Evolutionary conservation across 2,888 invertebrate genomes (phyloP).

Genomic region (Sminthurides aquaticus): DNA sequence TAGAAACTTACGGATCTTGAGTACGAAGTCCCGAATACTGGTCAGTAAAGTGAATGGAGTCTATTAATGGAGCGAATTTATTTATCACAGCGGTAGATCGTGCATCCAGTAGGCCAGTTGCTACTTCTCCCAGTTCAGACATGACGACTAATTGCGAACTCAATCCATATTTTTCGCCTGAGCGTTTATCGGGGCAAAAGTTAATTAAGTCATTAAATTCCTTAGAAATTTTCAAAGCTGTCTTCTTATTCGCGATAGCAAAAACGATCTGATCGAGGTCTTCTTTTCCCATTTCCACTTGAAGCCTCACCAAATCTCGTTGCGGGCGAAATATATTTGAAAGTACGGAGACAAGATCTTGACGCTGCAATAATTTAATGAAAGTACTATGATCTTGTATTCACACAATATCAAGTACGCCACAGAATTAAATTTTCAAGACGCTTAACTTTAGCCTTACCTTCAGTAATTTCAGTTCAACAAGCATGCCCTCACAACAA

Average conservation of each 20-base stretch:
- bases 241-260: conserved; percentile 82
- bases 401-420: too few relatives aligned
- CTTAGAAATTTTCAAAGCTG: conserved; percentile 72
- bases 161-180: conserved; percentile 71
- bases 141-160: conserved; percentile 66
- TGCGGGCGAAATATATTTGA: conserved; percentile 75
- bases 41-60: conserved; percentile 96
- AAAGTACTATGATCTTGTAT: neutral
- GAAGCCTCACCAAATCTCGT: conserved; percentile 77
- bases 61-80: conserved; percentile 75
- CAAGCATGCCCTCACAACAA: conserved; percentile 93
- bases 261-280: conserved; percentile 83
- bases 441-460: too few relatives aligned
- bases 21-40: conserved; percentile 86
- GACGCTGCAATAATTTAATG: conserved; percentile 57
- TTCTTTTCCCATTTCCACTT: conserved; percentile 77
- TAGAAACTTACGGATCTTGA: conserved; percentile 64
- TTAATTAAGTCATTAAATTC: conserved; percentile 89
- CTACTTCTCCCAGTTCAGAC: conserved; percentile 80
- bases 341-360: conserved; percentile 83
- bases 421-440: too few relatives aligned
- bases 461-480: conserved; percentile 88
- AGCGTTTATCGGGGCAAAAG: conserved; percentile 74
- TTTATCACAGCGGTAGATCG: conserved; percentile 66
- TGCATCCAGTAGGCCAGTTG: conserved; percentile 68